These are phyloP conservation scores for Illadopsis cleaveri DNA, from an alignment of 2,113 vertebrate genomes.

Conservation along the genomic window DNA sequence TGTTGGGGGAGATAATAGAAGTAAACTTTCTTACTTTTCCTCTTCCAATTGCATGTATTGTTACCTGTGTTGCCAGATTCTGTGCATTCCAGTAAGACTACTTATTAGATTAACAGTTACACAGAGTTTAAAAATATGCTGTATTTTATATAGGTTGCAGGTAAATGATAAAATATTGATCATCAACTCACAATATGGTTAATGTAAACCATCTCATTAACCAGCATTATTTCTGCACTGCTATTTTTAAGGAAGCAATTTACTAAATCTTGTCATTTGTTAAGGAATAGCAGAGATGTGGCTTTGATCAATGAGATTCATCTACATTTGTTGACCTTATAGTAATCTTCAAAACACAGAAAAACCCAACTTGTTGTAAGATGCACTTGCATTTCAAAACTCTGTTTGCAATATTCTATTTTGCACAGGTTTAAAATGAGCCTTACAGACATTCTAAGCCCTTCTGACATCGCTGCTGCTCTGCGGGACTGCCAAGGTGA, in stretches of 20 bases:
- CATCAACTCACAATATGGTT: neutral
- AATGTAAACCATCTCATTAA: neutral
- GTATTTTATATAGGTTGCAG: neutral
- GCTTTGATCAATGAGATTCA: neutral
- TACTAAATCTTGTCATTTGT: neutral
- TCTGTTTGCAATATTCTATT: neutral
- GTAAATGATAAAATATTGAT: neutral
- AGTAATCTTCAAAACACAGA: neutral
- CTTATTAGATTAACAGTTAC: neutral
- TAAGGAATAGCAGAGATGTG: neutral
- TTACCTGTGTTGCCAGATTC: neutral
- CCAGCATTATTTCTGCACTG: neutral
- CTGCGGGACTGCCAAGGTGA: conserved; percentile 96
- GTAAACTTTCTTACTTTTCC: neutral
- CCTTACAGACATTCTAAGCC: conserved; percentile 88
- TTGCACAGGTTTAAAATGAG: conserved; percentile 86
- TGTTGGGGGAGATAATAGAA: neutral
- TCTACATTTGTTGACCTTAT: neutral
- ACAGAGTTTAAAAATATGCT: neutral
- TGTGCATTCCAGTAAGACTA: neutral
- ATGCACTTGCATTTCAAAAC: neutral
- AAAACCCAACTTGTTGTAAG: rapidly evolving
- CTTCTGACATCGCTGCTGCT: conserved; percentile 90
- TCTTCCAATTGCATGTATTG: neutral
- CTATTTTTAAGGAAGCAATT: neutral